Evolutionary conservation across 2,113 vertebrate genomes (phyloP).

Genomic region (Eleginops maclovinus): DNA sequence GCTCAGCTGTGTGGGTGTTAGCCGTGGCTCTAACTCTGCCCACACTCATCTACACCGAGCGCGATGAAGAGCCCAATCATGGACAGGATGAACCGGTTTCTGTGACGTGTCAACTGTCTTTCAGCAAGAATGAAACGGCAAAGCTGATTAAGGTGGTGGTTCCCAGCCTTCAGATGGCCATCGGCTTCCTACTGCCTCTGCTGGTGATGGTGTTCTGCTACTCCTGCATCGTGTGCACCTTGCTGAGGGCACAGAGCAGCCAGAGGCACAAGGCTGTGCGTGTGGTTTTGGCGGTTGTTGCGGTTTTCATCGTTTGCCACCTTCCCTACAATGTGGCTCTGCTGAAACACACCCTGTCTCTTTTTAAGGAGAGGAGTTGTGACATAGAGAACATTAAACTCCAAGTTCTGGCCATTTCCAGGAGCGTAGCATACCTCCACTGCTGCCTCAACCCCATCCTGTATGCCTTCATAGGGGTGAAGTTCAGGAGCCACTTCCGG

Average conservation of each 20-base stretch:
- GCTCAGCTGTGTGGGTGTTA: constrained; percentile 84
- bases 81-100: rapidly evolving
- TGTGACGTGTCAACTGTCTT: constrained; percentile 82
- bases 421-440: constrained; percentile 90
- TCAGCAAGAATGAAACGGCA: constrained; percentile 61
- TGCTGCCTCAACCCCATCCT: constrained; percentile 94
- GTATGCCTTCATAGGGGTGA: constrained; percentile 94
- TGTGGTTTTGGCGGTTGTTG: constrained; percentile 88
- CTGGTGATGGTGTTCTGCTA: constrained; percentile 91
- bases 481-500: constrained; percentile 90
- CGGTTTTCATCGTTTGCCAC: constrained; percentile 89
- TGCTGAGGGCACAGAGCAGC: constrained; percentile 86
- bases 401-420: constrained; percentile 72
- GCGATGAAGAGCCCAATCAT: neutral
- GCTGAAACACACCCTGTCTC: constrained; percentile 77
- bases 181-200: constrained; percentile 91
- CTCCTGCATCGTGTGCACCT: constrained; percentile 81
- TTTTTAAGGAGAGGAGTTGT: constrained; percentile 83
- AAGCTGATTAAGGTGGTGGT: constrained; percentile 84
- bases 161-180: constrained; percentile 85
- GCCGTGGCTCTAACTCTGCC: constrained; percentile 84
- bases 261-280: constrained; percentile 90
- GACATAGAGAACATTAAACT: constrained; percentile 50
- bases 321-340: constrained; percentile 90
- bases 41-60: constrained; percentile 84